Base-by-base conservation (phyloP, 2,888 invertebrate species). In the Ypsolopha sequella region DNA sequence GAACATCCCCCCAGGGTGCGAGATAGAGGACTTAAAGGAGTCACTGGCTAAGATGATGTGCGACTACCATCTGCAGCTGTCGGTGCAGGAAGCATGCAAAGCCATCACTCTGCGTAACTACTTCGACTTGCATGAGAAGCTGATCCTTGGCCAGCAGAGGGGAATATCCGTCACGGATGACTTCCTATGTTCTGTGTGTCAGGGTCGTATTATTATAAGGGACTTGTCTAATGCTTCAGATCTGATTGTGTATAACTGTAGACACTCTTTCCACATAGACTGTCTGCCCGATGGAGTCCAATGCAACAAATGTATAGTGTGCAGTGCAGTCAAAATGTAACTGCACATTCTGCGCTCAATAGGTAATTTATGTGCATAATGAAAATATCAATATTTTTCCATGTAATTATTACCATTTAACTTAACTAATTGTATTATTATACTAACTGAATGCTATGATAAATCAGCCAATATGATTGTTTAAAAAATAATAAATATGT, bases 1-100 rank as follows among this genome's bases (percentile, higher is more conserved):
- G 64, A 91, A 92, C 73, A 98, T 99, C 58, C 91, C 94, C 62
- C 88, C 92, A 0, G 92, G 93, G 2, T 91, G 95, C 79, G 89
- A 94, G 72, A 96, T 99, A 62, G 95, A 95, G 7, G 96, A 96
- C 41, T 84, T 99, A 43, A 93, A 97, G 61, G 93, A 94, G 64
- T 95, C 97, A 0, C 87, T 99, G 8, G 95, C 96, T 1, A 97
- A 97, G 84, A 96, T 99, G 91, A 90, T 99, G 80, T 93, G 95
- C 63, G 99, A 99, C 73, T 98, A 96, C 75, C 95, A 95, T 68
- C 88, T 98, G 54, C 97, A 98, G 90, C 92, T 96, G 35, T 94
- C 96, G 1, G 92, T 97, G 24, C 93, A 96, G 73, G 94, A 96
- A 73, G 95, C 95, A 0, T 96, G 95, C 73, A 93, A 95, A 65